phyloP scores from a whole-genome alignment of 1,140 invertebrate genomes.

The Drosophila varians region DNA sequence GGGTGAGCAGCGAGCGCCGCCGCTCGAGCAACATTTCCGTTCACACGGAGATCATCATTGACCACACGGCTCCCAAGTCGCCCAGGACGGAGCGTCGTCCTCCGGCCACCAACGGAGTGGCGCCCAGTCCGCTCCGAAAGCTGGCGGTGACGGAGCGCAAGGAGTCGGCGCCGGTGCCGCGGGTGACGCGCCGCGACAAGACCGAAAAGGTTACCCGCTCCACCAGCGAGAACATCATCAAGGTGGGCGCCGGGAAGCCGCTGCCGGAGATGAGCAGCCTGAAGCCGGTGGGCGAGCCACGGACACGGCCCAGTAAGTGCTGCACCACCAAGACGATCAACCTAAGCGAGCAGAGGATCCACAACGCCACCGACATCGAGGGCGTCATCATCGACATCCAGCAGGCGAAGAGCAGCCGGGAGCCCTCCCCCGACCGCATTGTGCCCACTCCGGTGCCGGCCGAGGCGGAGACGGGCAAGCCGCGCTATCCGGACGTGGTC shows the following conservation, averaged over 20 bases:
- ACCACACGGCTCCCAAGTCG: constrained; percentile 67
- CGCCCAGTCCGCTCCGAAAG: constrained; percentile 40
- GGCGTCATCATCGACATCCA: constrained; percentile 87
- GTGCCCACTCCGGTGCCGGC: constrained; percentile 86
- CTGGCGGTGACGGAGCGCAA: constrained; percentile 74
- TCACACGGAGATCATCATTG: constrained; percentile 78
- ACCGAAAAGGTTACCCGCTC: constrained; percentile 85
- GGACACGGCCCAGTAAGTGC: constrained; percentile 72
- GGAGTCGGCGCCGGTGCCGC: constrained; percentile 74
- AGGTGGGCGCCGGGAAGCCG: constrained; percentile 80
- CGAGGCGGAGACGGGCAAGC: constrained; percentile 86
- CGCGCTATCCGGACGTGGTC: constrained; percentile 88
- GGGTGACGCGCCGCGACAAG: constrained; percentile 82
- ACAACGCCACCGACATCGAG: constrained; percentile 56
- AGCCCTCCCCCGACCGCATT: constrained; percentile 88
- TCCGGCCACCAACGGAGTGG: neutral
- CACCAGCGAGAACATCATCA: constrained; percentile 85
- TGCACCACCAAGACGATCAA: constrained; percentile 83
- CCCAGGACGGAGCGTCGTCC: constrained; percentile 28
- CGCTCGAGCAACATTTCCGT: constrained; percentile 80
- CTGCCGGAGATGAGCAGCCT: constrained; percentile 65
- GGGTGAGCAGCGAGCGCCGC: constrained; percentile 65
- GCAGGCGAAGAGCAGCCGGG: constrained; percentile 88
- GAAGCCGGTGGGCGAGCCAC: constrained; percentile 33
- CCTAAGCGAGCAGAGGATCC: constrained; percentile 69